A percentile compares a stretch with the other conserved stretches of the same genome.
These are phyloP conservation scores for Pandion haliaetus DNA, from an alignment of 2,113 vertebrate species.

Conservation along the genomic window DNA sequence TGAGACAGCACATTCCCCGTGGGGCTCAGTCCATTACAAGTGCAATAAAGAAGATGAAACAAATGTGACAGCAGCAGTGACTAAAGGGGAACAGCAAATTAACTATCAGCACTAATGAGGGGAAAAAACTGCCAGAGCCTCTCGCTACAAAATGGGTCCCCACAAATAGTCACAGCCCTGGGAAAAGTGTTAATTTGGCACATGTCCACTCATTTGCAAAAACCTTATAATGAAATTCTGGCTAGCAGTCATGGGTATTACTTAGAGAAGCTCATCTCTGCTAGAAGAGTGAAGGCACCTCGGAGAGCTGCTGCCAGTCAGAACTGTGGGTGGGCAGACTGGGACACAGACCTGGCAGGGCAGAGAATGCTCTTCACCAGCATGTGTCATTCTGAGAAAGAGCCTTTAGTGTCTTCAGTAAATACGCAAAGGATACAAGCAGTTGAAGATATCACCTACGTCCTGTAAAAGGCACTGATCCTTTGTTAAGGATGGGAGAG, in stretches of 20 bases:
- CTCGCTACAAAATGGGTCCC: not conserved
- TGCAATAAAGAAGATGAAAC: not conserved
- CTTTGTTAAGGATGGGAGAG: not conserved
- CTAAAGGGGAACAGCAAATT: not conserved
- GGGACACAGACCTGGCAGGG: not conserved
- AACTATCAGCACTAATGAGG: not conserved
- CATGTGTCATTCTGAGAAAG: not conserved
- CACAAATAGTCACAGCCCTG: not conserved
- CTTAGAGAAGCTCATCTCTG: not conserved
- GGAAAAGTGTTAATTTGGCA: not conserved
- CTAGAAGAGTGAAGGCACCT: not conserved
- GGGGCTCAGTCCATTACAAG: not conserved
- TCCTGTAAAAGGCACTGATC: not conserved
- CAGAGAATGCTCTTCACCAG: not conserved
- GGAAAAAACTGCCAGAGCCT: not conserved
- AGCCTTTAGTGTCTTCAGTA: too few relatives aligned
- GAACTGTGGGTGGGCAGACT: accelerated
- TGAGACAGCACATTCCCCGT: not conserved
- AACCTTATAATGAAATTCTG: not conserved
- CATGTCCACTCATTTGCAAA: not conserved
- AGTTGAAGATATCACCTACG: not conserved
- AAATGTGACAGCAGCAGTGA: not conserved
- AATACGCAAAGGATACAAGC: not conserved
- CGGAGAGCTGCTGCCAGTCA: not conserved
- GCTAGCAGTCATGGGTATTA: not conserved